phyloP scores from a whole-genome alignment of 2,888 invertebrate genomes.

The Theristus sp. region DNA sequence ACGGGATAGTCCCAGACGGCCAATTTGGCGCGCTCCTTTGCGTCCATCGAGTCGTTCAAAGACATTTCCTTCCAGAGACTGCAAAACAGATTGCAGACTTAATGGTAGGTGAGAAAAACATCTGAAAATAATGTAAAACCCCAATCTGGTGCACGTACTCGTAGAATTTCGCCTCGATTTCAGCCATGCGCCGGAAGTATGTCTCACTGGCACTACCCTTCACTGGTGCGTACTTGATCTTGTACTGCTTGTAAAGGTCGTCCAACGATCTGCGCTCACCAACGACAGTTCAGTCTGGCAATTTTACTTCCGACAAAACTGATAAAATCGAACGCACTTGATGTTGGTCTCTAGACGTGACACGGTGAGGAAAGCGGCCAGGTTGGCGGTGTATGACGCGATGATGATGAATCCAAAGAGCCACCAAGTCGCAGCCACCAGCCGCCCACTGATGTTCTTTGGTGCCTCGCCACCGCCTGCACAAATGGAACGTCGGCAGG shows the following conservation, averaged over 20 bases:
- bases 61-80: constrained; percentile 98
- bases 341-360: constrained; percentile 33
- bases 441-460: constrained; percentile 76
- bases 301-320: too few species aligned
- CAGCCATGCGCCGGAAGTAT: constrained; percentile 85
- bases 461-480: constrained; percentile 79
- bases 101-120: background rate
- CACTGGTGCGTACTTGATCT: constrained; percentile 80
- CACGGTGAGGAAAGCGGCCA: constrained; percentile 80
- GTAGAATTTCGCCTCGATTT: constrained; percentile 80
- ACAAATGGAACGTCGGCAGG: background rate
- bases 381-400: constrained; percentile 90
- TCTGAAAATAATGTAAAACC: background rate
- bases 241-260: constrained; percentile 82
- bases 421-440: constrained; percentile 97
- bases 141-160: constrained; percentile 45
- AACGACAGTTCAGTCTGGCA: background rate
- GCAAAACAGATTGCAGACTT: constrained; percentile 4
- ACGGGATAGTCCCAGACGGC: constrained; percentile 99
- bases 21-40: constrained; percentile 70
- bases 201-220: constrained; percentile 71
- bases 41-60: constrained; percentile 70
- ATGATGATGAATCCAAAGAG: constrained; percentile 95
- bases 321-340: constrained; percentile 13
- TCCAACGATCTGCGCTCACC: constrained; percentile 42